Percentiles rank a stretch among this genome's conserved stretches.
Evolutionary conservation across 2,113 vertebrate species (phyloP).

Genomic region (Felis catus): F.catus_Fca126_mat1.0 CM031421.1:103236501-103237000

Average conservation of each 20-base stretch:
- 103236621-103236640: constrained; percentile 97
- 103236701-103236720: background rate
- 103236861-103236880: constrained; percentile 86
- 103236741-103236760: constrained; percentile 87
- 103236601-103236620: constrained; percentile 93
- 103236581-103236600: constrained; percentile 90
- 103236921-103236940: constrained; percentile 72
- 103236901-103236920: constrained; percentile 90
- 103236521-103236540: too few species aligned
- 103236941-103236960: accelerated
- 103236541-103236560: background rate
- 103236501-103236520: background rate
- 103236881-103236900: constrained; percentile 95
- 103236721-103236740: accelerated
- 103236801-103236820: constrained; percentile 91
- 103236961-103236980: accelerated
- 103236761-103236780: constrained; percentile 92
- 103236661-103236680: constrained; percentile 87
- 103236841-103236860: constrained; percentile 85
- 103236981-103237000: background rate
- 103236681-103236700: background rate
- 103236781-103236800: constrained; percentile 90
- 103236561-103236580: background rate
- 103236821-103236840: constrained; percentile 91
- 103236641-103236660: constrained; percentile 92